Percentiles rank a stretch among this genome's conserved stretches.
Conservation (phyloP, 2,888 invertebrate genomes). For the Rutpela maculata region DNA sequence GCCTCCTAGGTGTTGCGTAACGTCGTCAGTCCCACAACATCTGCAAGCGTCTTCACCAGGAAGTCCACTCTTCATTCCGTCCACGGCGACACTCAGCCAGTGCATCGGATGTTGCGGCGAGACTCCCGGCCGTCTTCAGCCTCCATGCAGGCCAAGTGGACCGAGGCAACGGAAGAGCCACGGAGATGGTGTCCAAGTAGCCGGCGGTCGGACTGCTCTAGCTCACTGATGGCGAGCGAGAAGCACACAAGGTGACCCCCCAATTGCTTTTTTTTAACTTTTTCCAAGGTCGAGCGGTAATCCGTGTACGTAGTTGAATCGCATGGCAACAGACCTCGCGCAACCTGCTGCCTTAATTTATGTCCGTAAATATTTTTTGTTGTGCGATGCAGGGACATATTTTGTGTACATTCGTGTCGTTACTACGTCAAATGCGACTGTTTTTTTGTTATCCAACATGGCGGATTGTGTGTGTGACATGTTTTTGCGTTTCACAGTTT, state of each 20-base stretch:
- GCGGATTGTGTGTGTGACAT: conserved; percentile 30
- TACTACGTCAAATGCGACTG: conserved; percentile 24
- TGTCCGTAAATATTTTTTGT: conserved; percentile 67
- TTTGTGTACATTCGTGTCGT: conserved; percentile 39
- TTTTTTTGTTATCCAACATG: conserved; percentile 42
- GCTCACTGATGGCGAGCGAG: conserved; percentile 42
- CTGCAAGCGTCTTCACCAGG: conserved; percentile 65
- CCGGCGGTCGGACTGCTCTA: conserved; percentile 67
- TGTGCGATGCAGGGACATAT: conserved; percentile 48
- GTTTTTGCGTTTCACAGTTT: conserved; percentile 28
- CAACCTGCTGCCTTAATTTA: conserved; percentile 60
- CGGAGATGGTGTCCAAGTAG: conserved; percentile 58
- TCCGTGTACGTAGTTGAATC: conserved; percentile 64
- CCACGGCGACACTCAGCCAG: conserved; percentile 43
- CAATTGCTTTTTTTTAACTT: conserved; percentile 66
- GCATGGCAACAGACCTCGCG: conserved; percentile 68
- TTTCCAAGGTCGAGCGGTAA: conserved; percentile 66
- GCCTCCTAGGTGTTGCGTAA: conserved; percentile 67
- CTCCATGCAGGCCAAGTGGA: conserved; percentile 7
- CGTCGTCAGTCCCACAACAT: conserved; percentile 66
- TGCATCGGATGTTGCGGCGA: conserved; percentile 34
- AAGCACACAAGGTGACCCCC: conserved; percentile 68
- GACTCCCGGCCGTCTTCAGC: neutral
- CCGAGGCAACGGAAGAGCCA: conserved; percentile 43
- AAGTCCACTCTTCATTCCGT: conserved; percentile 67